Evolutionary conservation across 2,888 invertebrate genomes (phyloP).

Genomic region (Ptychoptera contaminata): DNA sequence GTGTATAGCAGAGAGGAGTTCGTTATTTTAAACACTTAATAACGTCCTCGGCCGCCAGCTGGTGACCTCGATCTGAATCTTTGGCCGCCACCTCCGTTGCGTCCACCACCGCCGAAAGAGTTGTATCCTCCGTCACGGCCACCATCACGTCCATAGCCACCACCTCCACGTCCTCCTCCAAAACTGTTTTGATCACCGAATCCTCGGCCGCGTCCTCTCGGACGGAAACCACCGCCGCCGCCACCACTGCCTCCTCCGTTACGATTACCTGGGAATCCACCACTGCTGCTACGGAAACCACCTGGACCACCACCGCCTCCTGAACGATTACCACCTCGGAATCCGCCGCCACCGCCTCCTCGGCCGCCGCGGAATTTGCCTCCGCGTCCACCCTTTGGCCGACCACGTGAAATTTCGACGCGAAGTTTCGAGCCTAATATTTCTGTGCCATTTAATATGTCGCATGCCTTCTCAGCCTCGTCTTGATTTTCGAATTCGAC

Average conservation of each 20-base stretch:
- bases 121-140: constrained; percentile 12
- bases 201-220: constrained; percentile 33
- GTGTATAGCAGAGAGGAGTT: too few species aligned
- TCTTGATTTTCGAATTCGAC: constrained; percentile 80
- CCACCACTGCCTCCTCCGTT: constrained; percentile 1
- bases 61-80: constrained; percentile 5
- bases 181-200: constrained; percentile 9
- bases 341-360: constrained; percentile 32
- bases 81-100: constrained; percentile 1
- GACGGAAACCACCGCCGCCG: constrained; percentile 1
- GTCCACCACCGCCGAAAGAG: constrained; percentile 14
- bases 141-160: constrained; percentile 7
- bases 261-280: not conserved
- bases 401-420: constrained; percentile 74
- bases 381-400: constrained; percentile 52
- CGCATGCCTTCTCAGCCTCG: constrained; percentile 82
- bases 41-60: not conserved
- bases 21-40: not conserved
- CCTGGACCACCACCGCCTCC: constrained; percentile 1
- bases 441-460: constrained; percentile 39
- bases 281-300: not conserved
- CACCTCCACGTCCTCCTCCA: constrained; percentile 13
- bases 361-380: constrained; percentile 42
- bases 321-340: constrained; percentile 28
- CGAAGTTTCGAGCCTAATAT: constrained; percentile 74